Base-by-base conservation (phyloP, 2,797 vertebrate species). In the Lophura swinhoii region DNA sequence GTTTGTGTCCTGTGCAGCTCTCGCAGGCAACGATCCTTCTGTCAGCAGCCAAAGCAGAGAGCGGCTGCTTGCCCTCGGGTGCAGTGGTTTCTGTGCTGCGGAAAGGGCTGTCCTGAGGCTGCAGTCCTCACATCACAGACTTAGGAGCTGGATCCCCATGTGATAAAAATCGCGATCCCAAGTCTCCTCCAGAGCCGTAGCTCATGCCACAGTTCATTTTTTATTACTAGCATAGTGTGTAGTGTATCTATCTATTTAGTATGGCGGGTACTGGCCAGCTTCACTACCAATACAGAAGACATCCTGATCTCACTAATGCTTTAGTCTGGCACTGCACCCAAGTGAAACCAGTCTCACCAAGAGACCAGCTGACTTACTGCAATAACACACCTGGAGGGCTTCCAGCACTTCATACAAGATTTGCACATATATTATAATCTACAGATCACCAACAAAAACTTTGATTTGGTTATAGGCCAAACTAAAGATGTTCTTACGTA, bases 91-190 rank as follows among this genome's bases (percentile, higher is more conserved):
- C 39, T 0, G 0, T 4, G 24, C 68, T 23, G 15, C 9, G 10
- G 28, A 43, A 15, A 11, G 18, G 11, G 41, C 33, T 80, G 51
- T 22, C 15, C 26, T 17, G 8, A 29, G 23, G 44, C 14, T 26
- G 74, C 35, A 0, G 1, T 21, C 46, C 35, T 67, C 11, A 1
- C 26, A 39, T 22, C 8, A 8, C 39, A 12, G 20, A 2, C 21
- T 9, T 60, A 62, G n/a, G 18, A 15, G n/a, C 21, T 31, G 43
- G 29, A 4, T 22, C 10, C 12, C 26, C n/a, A 2, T 0, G 0
- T 9, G 37, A 23, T 20, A 37, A 58, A 39, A 49, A 9, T 5
- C 6, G 10, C 1, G 1, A 23, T 59, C 8, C 70, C 3, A 2
- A 22, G 5, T 7, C 8, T 9, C 17, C 49, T 14, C 6, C 63